These are phyloP conservation scores for Trachelus stipa DNA, from an alignment of 2,888 invertebrate genomes.

Conservation along the genomic window DNA sequence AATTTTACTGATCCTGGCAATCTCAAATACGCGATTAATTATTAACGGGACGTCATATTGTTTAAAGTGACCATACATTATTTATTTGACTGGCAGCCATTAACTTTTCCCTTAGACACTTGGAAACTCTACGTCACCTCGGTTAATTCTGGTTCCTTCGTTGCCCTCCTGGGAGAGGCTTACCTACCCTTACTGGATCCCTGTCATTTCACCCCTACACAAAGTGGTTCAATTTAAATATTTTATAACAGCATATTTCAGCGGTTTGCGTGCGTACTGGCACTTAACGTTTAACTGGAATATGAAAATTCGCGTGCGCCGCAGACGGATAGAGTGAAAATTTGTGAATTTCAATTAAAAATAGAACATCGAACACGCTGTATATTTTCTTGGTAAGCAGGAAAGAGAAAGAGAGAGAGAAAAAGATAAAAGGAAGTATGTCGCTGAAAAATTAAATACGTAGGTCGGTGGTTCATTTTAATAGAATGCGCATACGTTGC, in stretches of 20 bases:
- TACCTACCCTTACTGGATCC: constrained; percentile 15
- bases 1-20: neutral
- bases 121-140: neutral
- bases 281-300: neutral
- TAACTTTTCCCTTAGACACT: neutral
- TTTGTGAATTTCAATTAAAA: neutral
- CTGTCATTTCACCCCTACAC: constrained; percentile 17
- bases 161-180: constrained; percentile 5
- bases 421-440: no score
- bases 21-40: neutral
- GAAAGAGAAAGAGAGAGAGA: neutral
- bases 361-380: neutral
- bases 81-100: neutral
- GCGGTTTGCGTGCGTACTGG: neutral
- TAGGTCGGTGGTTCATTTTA: neutral
- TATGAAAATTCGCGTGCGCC: neutral
- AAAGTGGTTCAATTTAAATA: constrained; percentile 21
- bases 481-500: neutral
- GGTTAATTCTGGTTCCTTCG: neutral
- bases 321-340: neutral
- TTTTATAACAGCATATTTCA: constrained; percentile 15
- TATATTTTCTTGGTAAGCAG: neutral
- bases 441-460: neutral
- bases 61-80: neutral
- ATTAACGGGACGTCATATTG: neutral